Evolutionary conservation across 2,113 vertebrate genomes (phyloP).

Genomic region (Pagrus major): DNA sequence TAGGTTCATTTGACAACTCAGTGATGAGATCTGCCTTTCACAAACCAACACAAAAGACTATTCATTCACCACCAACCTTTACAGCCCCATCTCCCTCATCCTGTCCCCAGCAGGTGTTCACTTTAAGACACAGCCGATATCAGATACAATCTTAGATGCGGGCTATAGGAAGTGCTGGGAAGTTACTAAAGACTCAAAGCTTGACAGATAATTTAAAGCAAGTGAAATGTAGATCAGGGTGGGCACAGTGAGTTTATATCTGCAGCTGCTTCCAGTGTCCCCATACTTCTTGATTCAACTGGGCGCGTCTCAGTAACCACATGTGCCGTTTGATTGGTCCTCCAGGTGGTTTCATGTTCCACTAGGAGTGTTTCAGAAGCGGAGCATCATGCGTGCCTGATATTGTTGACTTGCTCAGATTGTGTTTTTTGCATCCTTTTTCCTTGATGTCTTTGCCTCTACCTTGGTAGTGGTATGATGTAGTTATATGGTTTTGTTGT

Average conservation of each 20-base stretch:
- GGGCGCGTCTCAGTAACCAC: no score
- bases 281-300: no score
- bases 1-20: constrained; percentile 29
- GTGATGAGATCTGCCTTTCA: constrained; percentile 25
- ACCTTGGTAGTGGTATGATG: no score
- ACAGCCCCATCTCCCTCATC: constrained; percentile 57
- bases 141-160: constrained; percentile 65
- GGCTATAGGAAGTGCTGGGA: constrained; percentile 51
- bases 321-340: no score
- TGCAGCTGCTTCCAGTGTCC: neutral
- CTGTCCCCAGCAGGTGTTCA: constrained; percentile 67
- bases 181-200: constrained; percentile 49
- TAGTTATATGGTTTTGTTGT: no score
- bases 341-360: no score
- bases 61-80: constrained; percentile 44
- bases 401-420: no score
- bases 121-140: constrained; percentile 18
- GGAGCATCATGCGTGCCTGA: no score
- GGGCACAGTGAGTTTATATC: neutral
- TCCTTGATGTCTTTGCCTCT: no score
- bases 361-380: no score
- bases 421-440: no score
- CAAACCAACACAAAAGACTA: constrained; percentile 48
- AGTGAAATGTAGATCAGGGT: constrained; percentile 22
- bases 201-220: constrained; percentile 42